Percentiles rank a stretch among this genome's conserved stretches.
phyloP scores from a whole-genome alignment of 2,113 vertebrate species.

The Geococcyx californianus region DNA sequence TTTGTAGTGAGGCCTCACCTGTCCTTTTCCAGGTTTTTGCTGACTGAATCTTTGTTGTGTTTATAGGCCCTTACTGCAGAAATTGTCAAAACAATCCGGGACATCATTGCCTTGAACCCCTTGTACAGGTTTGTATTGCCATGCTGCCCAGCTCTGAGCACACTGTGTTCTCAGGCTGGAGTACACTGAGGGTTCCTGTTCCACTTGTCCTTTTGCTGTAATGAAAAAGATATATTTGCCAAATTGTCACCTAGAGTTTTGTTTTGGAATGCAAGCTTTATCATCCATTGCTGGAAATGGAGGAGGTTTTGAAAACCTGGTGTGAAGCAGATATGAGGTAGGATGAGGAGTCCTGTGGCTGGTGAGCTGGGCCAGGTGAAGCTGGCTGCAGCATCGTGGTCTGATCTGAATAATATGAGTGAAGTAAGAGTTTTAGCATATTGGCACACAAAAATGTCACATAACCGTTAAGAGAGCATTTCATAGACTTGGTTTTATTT shows the following conservation, averaged over 20 bases:
- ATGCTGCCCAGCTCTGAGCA: background rate
- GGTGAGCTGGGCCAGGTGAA: background rate
- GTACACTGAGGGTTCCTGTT: background rate
- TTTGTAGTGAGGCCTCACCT: background rate
- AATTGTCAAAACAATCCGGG: conserved; percentile 98
- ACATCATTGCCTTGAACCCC: conserved; percentile 97
- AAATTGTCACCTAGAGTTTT: background rate
- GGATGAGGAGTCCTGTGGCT: background rate
- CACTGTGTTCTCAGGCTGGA: background rate
- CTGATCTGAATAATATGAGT: background rate
- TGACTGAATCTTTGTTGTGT: background rate
- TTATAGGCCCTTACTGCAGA: conserved; percentile 93
- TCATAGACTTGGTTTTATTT: background rate
- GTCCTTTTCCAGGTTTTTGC: background rate
- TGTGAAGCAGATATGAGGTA: background rate
- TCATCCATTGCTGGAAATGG: background rate
- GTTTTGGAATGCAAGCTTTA: background rate
- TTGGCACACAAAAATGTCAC: background rate
- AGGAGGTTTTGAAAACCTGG: background rate
- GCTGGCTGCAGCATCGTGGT: background rate
- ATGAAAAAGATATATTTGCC: background rate
- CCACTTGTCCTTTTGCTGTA: background rate
- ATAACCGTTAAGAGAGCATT: background rate
- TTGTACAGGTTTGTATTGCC: conserved; percentile 86
- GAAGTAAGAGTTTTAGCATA: background rate